Evolutionary conservation across 2,113 vertebrate genomes (phyloP).

Genomic region (Protobothrops flavoviridis): DNA sequence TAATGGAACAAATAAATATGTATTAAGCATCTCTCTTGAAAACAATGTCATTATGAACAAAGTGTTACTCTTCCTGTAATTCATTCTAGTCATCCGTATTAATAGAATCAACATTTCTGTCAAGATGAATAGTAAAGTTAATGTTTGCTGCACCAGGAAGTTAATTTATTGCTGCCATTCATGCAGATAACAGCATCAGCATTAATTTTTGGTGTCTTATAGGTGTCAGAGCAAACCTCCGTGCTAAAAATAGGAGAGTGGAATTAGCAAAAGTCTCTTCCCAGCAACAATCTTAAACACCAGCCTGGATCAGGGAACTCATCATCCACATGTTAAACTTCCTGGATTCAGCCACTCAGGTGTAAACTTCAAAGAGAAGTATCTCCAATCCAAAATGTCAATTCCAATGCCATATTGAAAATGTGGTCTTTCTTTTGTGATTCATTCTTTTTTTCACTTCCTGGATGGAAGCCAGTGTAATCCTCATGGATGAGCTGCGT

Average conservation of each 20-base stretch:
- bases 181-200: slow-evolving; percentile 35
- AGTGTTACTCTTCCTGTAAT: not conserved
- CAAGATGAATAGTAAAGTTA: slow-evolving; percentile 37
- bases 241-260: slow-evolving; percentile 16
- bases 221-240: not conserved
- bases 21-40: slow-evolving; percentile 19
- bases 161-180: slow-evolving; percentile 42
- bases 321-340: not conserved
- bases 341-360: not conserved
- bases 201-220: slow-evolving; percentile 33
- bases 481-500: not conserved
- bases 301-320: not conserved
- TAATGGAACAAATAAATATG: slow-evolving; percentile 33
- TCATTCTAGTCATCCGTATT: slow-evolving; percentile 17
- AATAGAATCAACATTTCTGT: slow-evolving; percentile 17
- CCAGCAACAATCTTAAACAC: not conserved
- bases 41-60: slow-evolving; percentile 22
- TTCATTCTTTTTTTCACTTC: not conserved
- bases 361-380: not conserved
- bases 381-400: not conserved
- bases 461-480: not conserved
- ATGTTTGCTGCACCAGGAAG: slow-evolving; percentile 10
- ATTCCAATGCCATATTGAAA: not conserved
- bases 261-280: not conserved
- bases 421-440: not conserved